Evolutionary conservation across 2,797 vertebrate genomes (phyloP).

Genomic region (Ciconia nigra): DNA sequence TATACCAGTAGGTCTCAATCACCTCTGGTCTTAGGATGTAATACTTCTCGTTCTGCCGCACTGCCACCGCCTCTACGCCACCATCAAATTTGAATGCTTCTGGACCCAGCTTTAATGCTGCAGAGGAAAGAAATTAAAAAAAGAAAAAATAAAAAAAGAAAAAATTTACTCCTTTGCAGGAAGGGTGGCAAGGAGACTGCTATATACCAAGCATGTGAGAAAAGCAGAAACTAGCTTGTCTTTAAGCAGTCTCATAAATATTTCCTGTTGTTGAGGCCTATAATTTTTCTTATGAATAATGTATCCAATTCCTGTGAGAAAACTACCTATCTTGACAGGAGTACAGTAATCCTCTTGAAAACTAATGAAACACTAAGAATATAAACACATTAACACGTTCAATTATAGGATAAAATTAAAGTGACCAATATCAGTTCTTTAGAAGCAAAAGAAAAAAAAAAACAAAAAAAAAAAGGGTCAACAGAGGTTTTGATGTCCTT

Average conservation of each 20-base stretch:
- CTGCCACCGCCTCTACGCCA: constrained; percentile 92
- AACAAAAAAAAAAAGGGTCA: not conserved
- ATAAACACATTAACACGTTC: not conserved
- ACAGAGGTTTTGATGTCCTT: not conserved
- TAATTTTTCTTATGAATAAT: constrained; percentile 48
- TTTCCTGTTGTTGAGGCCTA: constrained; percentile 7
- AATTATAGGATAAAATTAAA: constrained; percentile 8
- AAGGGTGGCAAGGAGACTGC: not conserved
- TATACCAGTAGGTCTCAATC: constrained; percentile 98
- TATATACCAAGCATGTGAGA: constrained; percentile 1
- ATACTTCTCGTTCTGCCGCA: constrained; percentile 97
- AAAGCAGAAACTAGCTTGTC: not conserved
- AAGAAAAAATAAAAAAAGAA: not conserved
- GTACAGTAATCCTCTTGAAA: constrained; percentile 14
- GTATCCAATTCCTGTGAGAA: not conserved
- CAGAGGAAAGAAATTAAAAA: not conserved
- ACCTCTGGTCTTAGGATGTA: constrained; percentile 97
- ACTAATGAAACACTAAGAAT: constrained; percentile 18
- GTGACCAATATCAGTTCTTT: not conserved
- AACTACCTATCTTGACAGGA: not conserved
- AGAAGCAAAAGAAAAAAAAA: not conserved
- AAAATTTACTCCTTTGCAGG: not conserved
- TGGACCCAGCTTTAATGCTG: constrained; percentile 94
- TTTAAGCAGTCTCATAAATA: constrained; percentile 41
- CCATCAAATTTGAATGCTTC: constrained; percentile 98